Conservation (phyloP, 2,797 vertebrate species). For the Echiichthys vipera region DNA sequence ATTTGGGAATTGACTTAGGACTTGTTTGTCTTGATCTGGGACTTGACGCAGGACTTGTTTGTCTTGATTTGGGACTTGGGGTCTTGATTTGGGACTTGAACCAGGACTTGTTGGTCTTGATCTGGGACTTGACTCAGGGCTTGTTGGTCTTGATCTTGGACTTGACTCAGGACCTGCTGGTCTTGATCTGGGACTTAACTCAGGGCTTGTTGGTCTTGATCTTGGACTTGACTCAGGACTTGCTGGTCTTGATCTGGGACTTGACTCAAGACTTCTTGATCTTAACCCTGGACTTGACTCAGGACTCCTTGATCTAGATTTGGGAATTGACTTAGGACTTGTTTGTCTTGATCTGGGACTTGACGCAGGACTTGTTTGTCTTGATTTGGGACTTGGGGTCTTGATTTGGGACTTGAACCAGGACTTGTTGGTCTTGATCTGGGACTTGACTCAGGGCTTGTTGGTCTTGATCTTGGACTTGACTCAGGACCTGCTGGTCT, state of each 20-base stretch:
- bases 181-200: background rate
- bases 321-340: background rate
- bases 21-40: no score
- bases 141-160: background rate
- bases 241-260: background rate
- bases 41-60: no score
- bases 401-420: no score
- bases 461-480: no score
- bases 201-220: background rate
- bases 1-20: no score
- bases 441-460: no score
- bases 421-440: no score
- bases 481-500: no score
- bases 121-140: accelerated
- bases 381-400: no score
- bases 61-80: background rate
- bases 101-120: background rate
- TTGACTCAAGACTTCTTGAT: background rate
- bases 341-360: background rate
- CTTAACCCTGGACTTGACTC: background rate
- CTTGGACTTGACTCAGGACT: background rate
- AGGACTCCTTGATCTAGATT: no score
- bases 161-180: background rate
- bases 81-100: no score
- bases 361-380: background rate